These are phyloP conservation scores for Sturmia bella DNA, from an alignment of 2,888 invertebrate genomes.

Conservation along the genomic window DNA sequence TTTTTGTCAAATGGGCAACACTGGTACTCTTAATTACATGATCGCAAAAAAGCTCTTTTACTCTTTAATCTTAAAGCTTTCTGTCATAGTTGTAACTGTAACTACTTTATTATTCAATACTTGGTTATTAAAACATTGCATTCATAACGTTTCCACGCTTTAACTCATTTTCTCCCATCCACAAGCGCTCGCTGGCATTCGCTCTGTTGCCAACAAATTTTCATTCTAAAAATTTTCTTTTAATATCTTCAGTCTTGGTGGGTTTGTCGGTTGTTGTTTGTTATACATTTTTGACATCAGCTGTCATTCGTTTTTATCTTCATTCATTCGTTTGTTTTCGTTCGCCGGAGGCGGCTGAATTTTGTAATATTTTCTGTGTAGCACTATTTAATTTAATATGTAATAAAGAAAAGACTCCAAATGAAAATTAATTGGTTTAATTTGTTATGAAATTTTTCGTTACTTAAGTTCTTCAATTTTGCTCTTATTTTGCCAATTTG, in stretches of 20 bases:
- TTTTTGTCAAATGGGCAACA: no score
- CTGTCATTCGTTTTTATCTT: constrained; percentile 42
- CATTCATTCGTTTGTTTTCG: constrained; percentile 11
- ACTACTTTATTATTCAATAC: no score
- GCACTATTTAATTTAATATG: constrained; percentile 21
- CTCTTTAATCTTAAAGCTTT: constrained; percentile 11
- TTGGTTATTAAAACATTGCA: constrained; percentile 27
- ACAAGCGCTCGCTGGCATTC: no score
- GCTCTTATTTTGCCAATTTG: neutral
- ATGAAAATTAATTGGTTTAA: constrained; percentile 57
- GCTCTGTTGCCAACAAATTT: constrained; percentile 36
- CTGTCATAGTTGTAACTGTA: constrained; percentile 32
- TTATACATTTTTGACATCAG: constrained; percentile 51
- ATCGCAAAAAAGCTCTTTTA: constrained; percentile 37
- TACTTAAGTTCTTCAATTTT: neutral
- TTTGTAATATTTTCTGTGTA: constrained; percentile 14
- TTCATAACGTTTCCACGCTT: constrained; percentile 28
- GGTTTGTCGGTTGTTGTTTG: constrained; percentile 27
- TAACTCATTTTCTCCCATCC: constrained; percentile 29
- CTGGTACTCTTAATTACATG: no score
- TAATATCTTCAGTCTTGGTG: constrained; percentile 37
- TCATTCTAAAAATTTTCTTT: constrained; percentile 24
- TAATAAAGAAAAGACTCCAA: constrained; percentile 40
- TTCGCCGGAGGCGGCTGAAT: neutral
- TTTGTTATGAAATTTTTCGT: constrained; percentile 46